These are phyloP conservation scores for Microctonus brassicae DNA, from an alignment of 2,888 invertebrate genomes.

Conservation along the genomic window DNA sequence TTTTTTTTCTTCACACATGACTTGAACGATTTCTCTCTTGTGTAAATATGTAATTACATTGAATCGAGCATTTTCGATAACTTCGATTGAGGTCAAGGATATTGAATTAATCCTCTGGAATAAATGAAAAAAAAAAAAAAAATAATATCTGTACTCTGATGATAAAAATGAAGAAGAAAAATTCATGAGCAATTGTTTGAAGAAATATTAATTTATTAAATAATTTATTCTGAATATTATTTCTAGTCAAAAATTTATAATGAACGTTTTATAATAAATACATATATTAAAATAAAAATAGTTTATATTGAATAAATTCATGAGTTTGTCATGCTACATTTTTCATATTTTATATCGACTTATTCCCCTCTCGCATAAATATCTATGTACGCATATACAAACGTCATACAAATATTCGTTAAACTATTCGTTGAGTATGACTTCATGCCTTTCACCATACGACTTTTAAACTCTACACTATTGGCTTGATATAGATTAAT, in stretches of 20 bases:
- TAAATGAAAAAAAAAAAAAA: neutral
- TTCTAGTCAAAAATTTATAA: too few relatives aligned
- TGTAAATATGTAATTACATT: neutral
- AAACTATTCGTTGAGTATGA: neutral
- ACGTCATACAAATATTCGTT: neutral
- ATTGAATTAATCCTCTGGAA: neutral
- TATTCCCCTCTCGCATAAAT: neutral
- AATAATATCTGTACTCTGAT: neutral
- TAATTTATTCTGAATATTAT: too few relatives aligned
- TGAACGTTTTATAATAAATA: too few relatives aligned
- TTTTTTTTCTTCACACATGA: neutral
- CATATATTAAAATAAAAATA: too few relatives aligned
- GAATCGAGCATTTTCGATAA: neutral
- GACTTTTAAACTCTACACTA: neutral
- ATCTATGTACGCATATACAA: neutral
- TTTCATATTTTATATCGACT: neutral
- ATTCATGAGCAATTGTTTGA: neutral
- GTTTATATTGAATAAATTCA: neutral
- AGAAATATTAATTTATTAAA: too few relatives aligned
- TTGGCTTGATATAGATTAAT: neutral
- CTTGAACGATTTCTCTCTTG: neutral
- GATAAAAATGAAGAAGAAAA: neutral
- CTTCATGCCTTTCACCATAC: neutral
- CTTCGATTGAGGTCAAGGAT: slow-evolving; percentile 46
- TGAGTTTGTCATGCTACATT: neutral